Percentiles rank a stretch among this genome's conserved stretches.
phyloP scores from a whole-genome alignment of 1,140 invertebrate genomes.

The Planococcus citri region DNA sequence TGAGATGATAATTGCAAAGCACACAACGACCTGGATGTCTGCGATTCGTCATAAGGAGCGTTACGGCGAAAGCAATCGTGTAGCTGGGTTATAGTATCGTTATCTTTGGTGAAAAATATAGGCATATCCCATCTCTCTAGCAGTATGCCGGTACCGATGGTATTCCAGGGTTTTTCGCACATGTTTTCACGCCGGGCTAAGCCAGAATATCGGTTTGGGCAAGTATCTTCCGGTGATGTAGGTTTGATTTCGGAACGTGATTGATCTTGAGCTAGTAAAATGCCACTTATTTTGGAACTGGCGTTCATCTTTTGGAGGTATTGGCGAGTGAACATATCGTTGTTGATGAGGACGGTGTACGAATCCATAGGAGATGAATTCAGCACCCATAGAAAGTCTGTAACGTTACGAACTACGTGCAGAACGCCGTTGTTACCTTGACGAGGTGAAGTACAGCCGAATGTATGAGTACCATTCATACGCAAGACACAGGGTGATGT shows the following conservation, averaged over 20 bases:
- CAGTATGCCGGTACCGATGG: conserved; percentile 54
- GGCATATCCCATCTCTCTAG: conserved; percentile 69
- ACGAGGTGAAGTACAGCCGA: conserved; percentile 64
- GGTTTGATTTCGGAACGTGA: conserved; percentile 28
- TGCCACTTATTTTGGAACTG: neutral
- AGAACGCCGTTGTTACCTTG: conserved; percentile 73
- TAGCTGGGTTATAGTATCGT: conserved; percentile 44
- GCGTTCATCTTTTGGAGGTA: neutral
- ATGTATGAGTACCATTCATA: conserved; percentile 83
- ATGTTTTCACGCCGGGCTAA: conserved; percentile 22
- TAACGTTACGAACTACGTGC: conserved; percentile 48
- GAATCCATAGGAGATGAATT: conserved; percentile 50
- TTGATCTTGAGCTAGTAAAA: neutral
- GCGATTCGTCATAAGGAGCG: conserved; percentile 39
- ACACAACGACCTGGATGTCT: conserved; percentile 60
- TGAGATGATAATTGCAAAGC: conserved; percentile 70
- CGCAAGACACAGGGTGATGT: conserved; percentile 61
- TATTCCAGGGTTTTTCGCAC: conserved; percentile 54
- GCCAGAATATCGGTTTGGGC: conserved; percentile 68
- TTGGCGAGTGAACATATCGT: conserved; percentile 43
- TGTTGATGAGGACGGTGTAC: conserved; percentile 54
- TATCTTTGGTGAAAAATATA: conserved; percentile 58
- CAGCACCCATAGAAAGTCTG: conserved; percentile 60
- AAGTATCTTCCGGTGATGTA: conserved; percentile 63
- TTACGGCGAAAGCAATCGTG: conserved; percentile 41